Percentiles rank a stretch among this genome's conserved stretches.
These are phyloP conservation scores for Camponotus pennsylvanicus DNA, from an alignment of 1,140 invertebrate genomes.

Conservation along the genomic window DNA sequence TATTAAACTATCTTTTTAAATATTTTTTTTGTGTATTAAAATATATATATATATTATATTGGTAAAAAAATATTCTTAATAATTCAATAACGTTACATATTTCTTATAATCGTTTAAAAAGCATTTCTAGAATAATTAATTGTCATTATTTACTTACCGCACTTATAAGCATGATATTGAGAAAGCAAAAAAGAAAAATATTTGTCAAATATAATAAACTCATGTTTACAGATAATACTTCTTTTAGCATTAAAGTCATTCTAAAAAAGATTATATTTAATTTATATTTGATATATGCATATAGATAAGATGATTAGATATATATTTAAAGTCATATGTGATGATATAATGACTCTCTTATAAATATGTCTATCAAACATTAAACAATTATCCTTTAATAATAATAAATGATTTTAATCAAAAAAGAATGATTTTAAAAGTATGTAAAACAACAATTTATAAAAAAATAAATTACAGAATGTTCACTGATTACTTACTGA, in stretches of 20 bases:
- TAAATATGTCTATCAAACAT: background rate
- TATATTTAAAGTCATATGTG: no score
- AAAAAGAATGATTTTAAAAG: background rate
- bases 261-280: conserved; percentile 52
- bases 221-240: conserved; percentile 65
- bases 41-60: background rate
- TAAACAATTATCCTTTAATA: background rate
- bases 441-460: background rate
- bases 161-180: conserved; percentile 64
- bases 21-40: background rate
- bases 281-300: background rate
- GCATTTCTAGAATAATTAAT: background rate
- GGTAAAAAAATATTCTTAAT: background rate
- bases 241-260: conserved; percentile 50
- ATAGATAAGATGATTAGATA: no score
- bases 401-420: background rate
- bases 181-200: conserved; percentile 73
- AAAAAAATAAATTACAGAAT: background rate
- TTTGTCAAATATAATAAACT: conserved; percentile 67
- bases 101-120: background rate
- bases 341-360: no score
- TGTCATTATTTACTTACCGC: conserved; percentile 50
- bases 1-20: no score
- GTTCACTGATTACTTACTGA: conserved; percentile 32
- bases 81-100: background rate